A percentile compares a stretch with the other conserved stretches of the same genome.
These are phyloP conservation scores for Hephaestus fuliginosus DNA, from an alignment of 2,797 vertebrate species.

Conservation along the genomic window DNA sequence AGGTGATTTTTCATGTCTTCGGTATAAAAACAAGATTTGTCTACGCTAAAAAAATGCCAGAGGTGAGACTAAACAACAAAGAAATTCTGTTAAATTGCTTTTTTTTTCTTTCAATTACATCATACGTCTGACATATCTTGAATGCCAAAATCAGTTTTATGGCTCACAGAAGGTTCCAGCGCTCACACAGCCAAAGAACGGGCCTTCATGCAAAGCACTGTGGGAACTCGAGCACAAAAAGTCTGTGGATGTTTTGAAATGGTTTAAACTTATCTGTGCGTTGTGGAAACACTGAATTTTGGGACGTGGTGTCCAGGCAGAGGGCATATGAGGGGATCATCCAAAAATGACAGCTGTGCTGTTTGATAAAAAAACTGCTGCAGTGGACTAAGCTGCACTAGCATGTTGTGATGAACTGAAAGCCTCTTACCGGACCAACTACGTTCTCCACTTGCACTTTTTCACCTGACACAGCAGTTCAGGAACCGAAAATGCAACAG, in stretches of 20 bases:
- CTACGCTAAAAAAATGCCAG: conserved; percentile 16
- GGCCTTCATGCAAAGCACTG: not conserved
- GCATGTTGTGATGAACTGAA: conserved; percentile 61
- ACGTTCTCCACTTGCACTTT: conserved; percentile 43
- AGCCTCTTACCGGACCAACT: conserved; percentile 56
- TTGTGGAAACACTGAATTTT: conserved; percentile 26
- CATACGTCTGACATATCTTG: not conserved
- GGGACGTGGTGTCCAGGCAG: conserved; percentile 23
- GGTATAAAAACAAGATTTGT: conserved; percentile 9
- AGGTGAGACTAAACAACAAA: conserved; percentile 3
- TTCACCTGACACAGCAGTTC: conserved; percentile 56
- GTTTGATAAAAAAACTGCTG: conserved; percentile 64
- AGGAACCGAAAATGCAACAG: conserved; percentile 24
- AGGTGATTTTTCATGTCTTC: conserved; percentile 1
- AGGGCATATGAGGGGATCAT: conserved; percentile 43
- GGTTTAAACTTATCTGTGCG: not conserved
- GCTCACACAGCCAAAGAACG: not conserved
- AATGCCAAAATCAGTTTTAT: conserved; percentile 8
- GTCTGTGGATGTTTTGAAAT: conserved; percentile 19
- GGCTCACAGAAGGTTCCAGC: not conserved
- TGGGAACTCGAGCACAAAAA: not conserved
- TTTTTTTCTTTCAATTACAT: not conserved
- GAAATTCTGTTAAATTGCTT: conserved; percentile 3
- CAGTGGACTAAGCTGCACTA: conserved; percentile 55
- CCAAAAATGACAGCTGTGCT: conserved; percentile 60